Evolutionary conservation across 1,140 invertebrate species (phyloP).

Genomic region (Nasonia vitripennis): DNA sequence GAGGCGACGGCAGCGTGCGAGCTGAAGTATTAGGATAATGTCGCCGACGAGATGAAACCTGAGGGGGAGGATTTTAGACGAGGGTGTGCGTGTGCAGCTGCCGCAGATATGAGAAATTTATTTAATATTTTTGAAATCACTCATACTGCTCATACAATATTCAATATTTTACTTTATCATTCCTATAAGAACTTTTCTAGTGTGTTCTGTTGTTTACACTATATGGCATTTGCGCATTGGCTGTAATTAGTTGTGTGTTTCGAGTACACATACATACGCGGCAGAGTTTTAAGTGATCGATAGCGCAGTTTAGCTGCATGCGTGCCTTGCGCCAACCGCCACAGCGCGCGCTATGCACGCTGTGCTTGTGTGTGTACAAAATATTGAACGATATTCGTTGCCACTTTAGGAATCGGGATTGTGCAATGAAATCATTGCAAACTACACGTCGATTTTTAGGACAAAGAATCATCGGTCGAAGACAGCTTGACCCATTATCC

Average conservation of each 20-base stretch:
- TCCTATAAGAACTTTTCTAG: neutral
- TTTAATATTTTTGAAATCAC: too few relatives aligned
- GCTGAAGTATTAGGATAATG: neutral
- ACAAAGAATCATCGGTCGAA: too few relatives aligned
- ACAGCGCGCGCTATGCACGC: neutral
- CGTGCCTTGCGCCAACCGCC: neutral
- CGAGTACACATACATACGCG: neutral
- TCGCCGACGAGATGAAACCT: too few relatives aligned
- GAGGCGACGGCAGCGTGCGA: neutral
- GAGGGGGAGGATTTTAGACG: too few relatives aligned
- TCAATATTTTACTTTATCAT: too few relatives aligned
- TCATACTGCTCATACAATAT: too few relatives aligned
- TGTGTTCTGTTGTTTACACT: neutral
- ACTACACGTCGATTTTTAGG: neutral
- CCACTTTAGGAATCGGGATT: neutral
- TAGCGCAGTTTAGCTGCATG: neutral
- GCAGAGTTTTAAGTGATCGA: constrained; percentile 10
- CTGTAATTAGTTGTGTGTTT: neutral
- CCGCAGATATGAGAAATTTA: too few relatives aligned
- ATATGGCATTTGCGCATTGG: neutral
- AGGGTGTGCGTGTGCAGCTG: too few relatives aligned
- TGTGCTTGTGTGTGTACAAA: neutral
- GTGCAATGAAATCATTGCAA: neutral
- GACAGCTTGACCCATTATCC: neutral
- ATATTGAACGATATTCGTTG: constrained; percentile 23